Base-by-base conservation (phyloP, 2,888 invertebrate genomes). In the Sphaerophoria taeniata region DNA sequence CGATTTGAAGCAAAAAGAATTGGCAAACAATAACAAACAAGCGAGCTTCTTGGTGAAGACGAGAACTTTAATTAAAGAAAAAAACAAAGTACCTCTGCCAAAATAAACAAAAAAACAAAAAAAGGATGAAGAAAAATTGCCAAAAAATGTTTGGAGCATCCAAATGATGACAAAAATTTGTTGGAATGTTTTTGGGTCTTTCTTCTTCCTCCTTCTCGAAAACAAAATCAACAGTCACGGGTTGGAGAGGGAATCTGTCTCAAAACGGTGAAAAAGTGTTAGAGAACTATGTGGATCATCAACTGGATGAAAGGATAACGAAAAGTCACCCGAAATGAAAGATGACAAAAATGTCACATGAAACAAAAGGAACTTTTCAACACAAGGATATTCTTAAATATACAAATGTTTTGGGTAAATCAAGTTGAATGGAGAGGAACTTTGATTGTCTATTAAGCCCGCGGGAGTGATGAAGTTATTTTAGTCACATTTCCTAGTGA, bases 61-160 rank as follows among this genome's bases (percentile, higher is more conserved):
- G 31, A 36, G 72, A 70, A 83, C 78, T 83, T 78, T 83, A 78
- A 83, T 83, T 83, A 83, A 78, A 83, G 78, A 70, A 69, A 77
- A 74, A 69, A 74, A 74, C 74, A 80, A 75, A 74, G 72, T 53
- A 51, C 53, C 51, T 51, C 14, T 39, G 4, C 61, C 16, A 47
- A 63, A 31, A 11, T 5, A 55, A n/a, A 12, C 12, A 43, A 16
- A 61, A n/a, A 60, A 16, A 3, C 36, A 49, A 55, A 34, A 39
- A 34, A 33, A 47, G 33, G 33, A 7, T 16, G 34, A 49, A 65
- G 49, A 9, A 43, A 34, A 9, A 24, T 24, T 24, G 24, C 24
- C 24, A 16, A 31, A 34, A 49, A 65, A 49, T 65, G 47, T 34
- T 65, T 65, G n/a, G 31, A 45, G 45, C 12, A 31, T 3, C 45